These are phyloP conservation scores for Xanthia togata DNA, from an alignment of 2,888 invertebrate genomes.

Conservation along the genomic window DNA sequence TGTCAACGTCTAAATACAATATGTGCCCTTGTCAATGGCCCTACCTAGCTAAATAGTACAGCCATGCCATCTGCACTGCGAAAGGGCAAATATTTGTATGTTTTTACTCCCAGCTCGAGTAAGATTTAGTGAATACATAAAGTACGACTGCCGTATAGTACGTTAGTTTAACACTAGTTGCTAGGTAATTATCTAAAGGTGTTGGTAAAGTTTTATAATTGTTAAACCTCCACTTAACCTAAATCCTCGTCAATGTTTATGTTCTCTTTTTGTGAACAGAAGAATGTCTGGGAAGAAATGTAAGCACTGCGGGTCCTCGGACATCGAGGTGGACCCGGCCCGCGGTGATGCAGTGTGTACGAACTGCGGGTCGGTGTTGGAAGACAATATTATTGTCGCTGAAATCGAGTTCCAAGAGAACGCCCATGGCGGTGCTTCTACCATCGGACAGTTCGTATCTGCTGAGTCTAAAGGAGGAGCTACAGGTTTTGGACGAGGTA, in stretches of 20 bases:
- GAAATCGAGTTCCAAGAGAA: conserved; percentile 99
- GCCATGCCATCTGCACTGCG: conserved; percentile 32
- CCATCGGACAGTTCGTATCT: conserved; percentile 98
- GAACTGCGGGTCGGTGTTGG: conserved; percentile 98
- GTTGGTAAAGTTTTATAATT: neutral
- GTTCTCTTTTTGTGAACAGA: conserved; percentile 48
- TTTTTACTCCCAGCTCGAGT: conserved; percentile 16
- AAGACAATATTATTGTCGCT: conserved; percentile 98
- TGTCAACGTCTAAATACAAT: conserved; percentile 10
- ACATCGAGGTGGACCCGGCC: conserved; percentile 98
- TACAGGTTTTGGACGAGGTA: conserved; percentile 94
- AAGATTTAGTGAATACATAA: neutral
- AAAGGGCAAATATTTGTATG: conserved; percentile 25
- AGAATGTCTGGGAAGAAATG: conserved; percentile 93
- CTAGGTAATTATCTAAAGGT: conserved; percentile 10
- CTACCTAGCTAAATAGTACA: neutral
- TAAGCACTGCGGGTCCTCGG: conserved; percentile 96
- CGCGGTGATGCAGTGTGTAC: conserved; percentile 99
- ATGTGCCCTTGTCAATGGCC: no score
- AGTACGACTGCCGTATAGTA: neutral
- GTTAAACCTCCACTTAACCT: conserved; percentile 47
- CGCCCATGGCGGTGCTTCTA: conserved; percentile 95
- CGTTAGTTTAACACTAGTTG: neutral
- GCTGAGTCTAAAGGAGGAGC: conserved; percentile 96
- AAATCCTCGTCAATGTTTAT: conserved; percentile 40